Conservation (phyloP, 2,797 vertebrate species). For the Cossypha polioptera region DNA sequence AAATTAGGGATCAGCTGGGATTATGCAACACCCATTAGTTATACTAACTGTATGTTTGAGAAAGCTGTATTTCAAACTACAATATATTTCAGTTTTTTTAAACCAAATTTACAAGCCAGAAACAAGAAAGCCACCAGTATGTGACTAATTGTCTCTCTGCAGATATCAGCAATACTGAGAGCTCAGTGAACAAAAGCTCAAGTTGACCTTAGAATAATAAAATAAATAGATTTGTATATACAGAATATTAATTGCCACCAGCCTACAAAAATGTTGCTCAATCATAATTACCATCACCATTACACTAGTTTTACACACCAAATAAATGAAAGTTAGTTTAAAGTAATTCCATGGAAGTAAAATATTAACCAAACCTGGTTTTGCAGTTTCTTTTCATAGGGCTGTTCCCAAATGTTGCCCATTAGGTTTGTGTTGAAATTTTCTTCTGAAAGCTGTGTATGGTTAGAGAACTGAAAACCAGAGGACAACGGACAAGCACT, state of each 20-base stretch:
- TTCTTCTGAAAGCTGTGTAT: slow-evolving; percentile 62
- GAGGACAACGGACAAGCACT: slow-evolving; percentile 59
- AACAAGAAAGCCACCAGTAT: background rate
- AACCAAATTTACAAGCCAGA: background rate
- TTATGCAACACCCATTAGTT: background rate
- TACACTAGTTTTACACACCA: background rate
- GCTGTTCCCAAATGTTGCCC: slow-evolving; percentile 36
- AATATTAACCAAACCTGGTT: slow-evolving; percentile 55
- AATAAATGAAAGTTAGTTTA: background rate
- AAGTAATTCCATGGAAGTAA: background rate
- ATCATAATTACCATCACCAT: background rate
- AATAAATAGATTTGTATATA: background rate
- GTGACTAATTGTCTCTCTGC: background rate
- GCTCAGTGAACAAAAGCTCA: background rate
- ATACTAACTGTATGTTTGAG: background rate
- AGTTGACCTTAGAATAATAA: background rate
- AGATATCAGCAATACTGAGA: background rate
- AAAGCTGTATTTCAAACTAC: background rate
- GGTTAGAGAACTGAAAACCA: slow-evolving; percentile 47
- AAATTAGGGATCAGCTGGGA: background rate
- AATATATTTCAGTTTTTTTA: background rate
- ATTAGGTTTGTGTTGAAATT: slow-evolving; percentile 24
- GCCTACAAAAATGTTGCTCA: background rate
- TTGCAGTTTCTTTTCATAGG: slow-evolving; percentile 23
- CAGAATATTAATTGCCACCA: background rate